Evolutionary conservation across 2,113 vertebrate species (phyloP), one percentile per base, ranked within the genome.

Genomic region (Loxodonta africana): DNA sequence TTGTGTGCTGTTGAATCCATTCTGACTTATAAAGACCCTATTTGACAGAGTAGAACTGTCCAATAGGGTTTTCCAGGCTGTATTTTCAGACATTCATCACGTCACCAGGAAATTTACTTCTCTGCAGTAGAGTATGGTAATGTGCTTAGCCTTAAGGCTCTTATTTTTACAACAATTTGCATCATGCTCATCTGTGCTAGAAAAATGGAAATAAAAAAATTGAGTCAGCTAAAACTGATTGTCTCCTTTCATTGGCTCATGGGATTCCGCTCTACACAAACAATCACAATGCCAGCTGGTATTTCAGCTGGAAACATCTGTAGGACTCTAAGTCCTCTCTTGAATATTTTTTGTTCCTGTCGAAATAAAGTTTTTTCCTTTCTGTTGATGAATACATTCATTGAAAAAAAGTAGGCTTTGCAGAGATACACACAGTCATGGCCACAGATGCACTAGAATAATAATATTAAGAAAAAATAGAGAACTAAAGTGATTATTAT

Each of bases 101-200:
- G 53, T 97, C 95, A 96, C 91, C 80, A 44, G 41, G 65, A 92
- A 96, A 90, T 89, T 89, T 85, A 46, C 21, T 78, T 90, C 85
- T 94, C 73, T 90, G 53, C 60, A 81, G 67, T 57, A 87, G 69
- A 90, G 48, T 83, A 87, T 97, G 94, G 63, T 95, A 96, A 97
- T 97, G 87, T 83, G 95, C 90, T 97, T 96, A 96, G 90, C 93
- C 2, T 6, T 90, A 78, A 94, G 90, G 15, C 95, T 97, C n/a
- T 96, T 97, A 97, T 96, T 98, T 98, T 97, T 96, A 98, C 46
- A 97, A 97, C 96, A 98, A 97, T 98, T 98, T 98, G 65, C 90
- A 97, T 95, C 84, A 41, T 63, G 97, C 97, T 97, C 91, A 97
- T 96, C 95, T 94, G 71, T 90, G 95, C 94, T 96, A 95, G 95